Base-by-base conservation (phyloP, 1,140 invertebrate genomes). In the Cepaea nemoralis region DNA sequence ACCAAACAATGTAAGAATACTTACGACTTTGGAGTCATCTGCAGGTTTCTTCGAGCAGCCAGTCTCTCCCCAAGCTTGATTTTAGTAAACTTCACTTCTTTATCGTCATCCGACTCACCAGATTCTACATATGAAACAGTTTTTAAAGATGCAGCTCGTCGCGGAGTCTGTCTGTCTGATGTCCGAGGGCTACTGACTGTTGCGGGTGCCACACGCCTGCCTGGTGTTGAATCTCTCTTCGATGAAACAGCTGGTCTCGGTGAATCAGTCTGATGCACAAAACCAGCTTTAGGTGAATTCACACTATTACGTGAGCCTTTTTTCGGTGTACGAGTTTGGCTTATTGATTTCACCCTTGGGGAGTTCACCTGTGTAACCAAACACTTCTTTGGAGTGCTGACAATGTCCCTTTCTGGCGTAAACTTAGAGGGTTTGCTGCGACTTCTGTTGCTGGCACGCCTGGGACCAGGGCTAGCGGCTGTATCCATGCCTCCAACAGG, bases 121-220 rank as follows among this genome's bases (percentile, higher is more conserved):
- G 45, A 31, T 8, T 80, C 78, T 45, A 33, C 78, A 55, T 80
- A 80, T 16, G 69, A 70, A 22, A 66, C 39, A 12, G 24, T 59
- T 31, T 42, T 71, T 1, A 73, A 19, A 5, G 69, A 37, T 42
- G 78, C 69, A 3, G 42, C 67, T 39, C 78, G 70, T 55, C 37
- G 48, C 10, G 78, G 78, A 22, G 78, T 73, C 22, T 19, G 27
- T 12, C 75, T 19, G 27, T 33, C 5, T 59, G 48, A 59, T 24
- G 75, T 42, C 40, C 12, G 22, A n/a, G 19, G 1, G 69, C 6
- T n/a, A 31, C 69, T 71, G 1, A 27, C 1, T 71, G 22, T 40
- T 27, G n/a, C 40, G 50, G 50, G 50, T 55, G 50, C 2, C 16
- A 10, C 42, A 45, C 19, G 31, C 33, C 27, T 8, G 33, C 27